Conservation (phyloP, 2,113 vertebrate genomes). For the Pongo abelii region DNA sequence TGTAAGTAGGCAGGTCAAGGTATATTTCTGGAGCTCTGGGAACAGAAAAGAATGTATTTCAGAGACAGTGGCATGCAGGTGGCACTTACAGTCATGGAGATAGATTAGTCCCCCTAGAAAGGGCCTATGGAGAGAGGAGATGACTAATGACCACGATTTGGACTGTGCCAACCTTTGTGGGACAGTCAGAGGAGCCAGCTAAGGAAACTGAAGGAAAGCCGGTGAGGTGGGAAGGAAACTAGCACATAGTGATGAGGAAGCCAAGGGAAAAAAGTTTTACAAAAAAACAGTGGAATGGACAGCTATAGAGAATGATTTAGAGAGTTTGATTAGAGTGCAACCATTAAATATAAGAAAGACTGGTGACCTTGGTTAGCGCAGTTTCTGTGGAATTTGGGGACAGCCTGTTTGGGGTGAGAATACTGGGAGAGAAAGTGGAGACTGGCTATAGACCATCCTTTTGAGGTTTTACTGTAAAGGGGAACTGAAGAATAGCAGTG, state of each 20-base stretch:
- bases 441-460: background rate
- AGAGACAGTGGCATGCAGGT: background rate
- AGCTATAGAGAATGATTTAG: background rate
- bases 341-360: background rate
- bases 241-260: background rate
- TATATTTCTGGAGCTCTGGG: background rate
- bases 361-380: background rate
- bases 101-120: background rate
- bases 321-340: background rate
- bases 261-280: background rate
- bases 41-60: background rate
- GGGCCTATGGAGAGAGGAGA: background rate
- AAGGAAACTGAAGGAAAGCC: background rate
- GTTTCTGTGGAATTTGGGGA: background rate
- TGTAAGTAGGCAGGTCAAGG: background rate
- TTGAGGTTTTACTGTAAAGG: too few relatives aligned
- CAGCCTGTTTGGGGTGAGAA: background rate
- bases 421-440: background rate
- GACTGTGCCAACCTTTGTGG: background rate
- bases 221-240: background rate
- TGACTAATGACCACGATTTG: background rate
- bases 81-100: background rate
- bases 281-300: background rate
- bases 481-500: background rate
- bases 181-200: background rate